phyloP scores from a whole-genome alignment of 2,888 invertebrate genomes.

The Agrochola lota region DNA sequence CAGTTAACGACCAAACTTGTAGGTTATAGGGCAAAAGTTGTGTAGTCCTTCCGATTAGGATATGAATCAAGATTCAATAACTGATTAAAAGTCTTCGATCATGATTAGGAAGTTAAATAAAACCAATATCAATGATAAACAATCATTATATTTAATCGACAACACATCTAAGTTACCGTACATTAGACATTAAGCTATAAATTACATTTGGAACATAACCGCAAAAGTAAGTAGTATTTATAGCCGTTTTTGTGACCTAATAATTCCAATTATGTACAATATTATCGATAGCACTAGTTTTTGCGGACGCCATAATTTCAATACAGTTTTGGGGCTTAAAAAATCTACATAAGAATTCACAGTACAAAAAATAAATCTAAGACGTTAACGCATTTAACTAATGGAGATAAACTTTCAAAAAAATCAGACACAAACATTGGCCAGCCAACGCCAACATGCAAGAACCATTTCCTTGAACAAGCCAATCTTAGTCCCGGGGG shows the following conservation, averaged over 20 bases:
- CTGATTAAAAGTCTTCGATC: background rate
- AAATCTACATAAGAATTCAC: constrained; percentile 21
- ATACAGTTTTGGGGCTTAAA: constrained; percentile 25
- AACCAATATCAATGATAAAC: constrained; percentile 46
- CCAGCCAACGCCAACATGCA: constrained; percentile 22
- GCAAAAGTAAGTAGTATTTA: constrained; percentile 25
- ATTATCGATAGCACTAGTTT: constrained; percentile 30
- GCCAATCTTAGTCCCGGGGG: no score
- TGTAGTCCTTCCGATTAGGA: background rate
- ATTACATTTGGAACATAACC: constrained; percentile 41
- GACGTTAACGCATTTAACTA: constrained; percentile 18
- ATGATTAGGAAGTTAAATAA: constrained; percentile 26
- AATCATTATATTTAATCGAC: constrained; percentile 64
- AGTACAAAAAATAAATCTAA: constrained; percentile 38
- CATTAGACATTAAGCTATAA: constrained; percentile 40
- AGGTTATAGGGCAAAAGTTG: background rate
- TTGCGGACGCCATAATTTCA: constrained; percentile 52
- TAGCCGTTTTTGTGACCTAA: constrained; percentile 55
- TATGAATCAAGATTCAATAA: constrained; percentile 6
- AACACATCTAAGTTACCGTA: constrained; percentile 54
- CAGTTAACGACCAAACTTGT: background rate
- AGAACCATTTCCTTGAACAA: background rate
- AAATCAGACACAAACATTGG: constrained; percentile 17
- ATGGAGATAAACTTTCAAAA: constrained; percentile 4
- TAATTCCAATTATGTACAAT: constrained; percentile 39